Conservation (phyloP, 2,113 vertebrate species). For the Podocnemis expansa region DNA sequence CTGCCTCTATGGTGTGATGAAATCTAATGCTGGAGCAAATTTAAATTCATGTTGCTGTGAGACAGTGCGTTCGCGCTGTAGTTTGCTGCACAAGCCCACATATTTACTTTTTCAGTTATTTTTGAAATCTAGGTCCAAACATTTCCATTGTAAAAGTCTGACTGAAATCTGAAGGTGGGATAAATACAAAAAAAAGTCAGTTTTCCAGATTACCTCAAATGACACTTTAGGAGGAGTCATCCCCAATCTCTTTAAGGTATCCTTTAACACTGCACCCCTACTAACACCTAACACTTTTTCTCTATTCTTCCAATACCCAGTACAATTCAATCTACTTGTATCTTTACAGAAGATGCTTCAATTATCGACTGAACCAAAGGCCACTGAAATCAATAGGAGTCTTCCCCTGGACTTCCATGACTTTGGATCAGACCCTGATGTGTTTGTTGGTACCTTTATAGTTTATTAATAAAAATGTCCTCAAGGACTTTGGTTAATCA, state of each 20-base stretch:
- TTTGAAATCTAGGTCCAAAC: not conserved
- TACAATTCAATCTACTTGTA: not conserved
- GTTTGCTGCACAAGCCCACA: not conserved
- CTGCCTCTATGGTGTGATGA: not conserved
- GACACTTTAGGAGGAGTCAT: not conserved
- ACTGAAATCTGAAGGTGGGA: not conserved
- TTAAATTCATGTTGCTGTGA: not conserved
- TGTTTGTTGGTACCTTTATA: not conserved
- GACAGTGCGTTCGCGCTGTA: not conserved
- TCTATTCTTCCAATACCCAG: not conserved
- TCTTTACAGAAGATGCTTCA: not conserved
- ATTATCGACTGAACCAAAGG: not conserved
- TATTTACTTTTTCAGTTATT: not conserved
- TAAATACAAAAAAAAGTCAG: not conserved
- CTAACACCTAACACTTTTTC: not conserved
- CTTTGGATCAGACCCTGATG: not conserved
- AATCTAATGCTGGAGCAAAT: slow-evolving; percentile 40
- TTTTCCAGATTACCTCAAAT: not conserved
- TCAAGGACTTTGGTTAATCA: slow-evolving; percentile 29
- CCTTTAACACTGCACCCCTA: not conserved
- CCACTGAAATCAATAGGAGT: not conserved
- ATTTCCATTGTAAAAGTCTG: not conserved
- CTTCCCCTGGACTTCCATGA: not conserved
- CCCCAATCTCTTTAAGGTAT: not conserved
- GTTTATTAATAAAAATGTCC: slow-evolving; percentile 32